A percentile compares a stretch with the other conserved stretches of the same genome.
Conservation (phyloP, 2,888 invertebrate species). For the Entomobrya multifasciata region DNA sequence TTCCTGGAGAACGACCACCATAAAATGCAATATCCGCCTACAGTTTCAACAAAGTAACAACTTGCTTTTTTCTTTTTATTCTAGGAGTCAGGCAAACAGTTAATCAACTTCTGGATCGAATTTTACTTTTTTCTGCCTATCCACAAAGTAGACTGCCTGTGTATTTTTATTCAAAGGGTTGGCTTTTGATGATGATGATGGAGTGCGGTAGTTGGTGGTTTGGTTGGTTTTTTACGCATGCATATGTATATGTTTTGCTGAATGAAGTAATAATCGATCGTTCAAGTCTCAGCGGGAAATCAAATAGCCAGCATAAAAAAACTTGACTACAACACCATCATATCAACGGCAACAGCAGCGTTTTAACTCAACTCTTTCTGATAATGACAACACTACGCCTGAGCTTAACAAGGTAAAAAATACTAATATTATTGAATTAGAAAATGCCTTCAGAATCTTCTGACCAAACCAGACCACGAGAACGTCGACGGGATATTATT, state of each 20-base stretch:
- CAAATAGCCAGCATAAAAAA: neutral
- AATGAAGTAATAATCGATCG: constrained; percentile 40
- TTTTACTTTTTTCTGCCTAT: too few relatives aligned
- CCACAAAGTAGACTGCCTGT: too few relatives aligned
- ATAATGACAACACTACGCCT: neutral
- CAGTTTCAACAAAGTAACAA: too few relatives aligned
- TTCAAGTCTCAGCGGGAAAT: constrained; percentile 19
- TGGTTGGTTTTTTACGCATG: neutral
- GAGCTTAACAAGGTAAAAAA: constrained; percentile 6
- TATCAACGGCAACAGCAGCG: neutral
- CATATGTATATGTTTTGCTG: neutral
- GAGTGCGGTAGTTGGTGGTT: neutral
- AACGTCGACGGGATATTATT: too few relatives aligned
- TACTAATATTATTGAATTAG: too few relatives aligned
- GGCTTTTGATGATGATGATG: neutral
- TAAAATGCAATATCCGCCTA: neutral
- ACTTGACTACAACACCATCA: neutral
- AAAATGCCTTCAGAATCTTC: too few relatives aligned
- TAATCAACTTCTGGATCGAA: too few relatives aligned
- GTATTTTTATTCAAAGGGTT: neutral
- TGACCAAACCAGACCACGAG: too few relatives aligned
- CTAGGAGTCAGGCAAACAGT: too few relatives aligned
- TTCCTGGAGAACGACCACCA: too few relatives aligned
- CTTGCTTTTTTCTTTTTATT: too few relatives aligned
- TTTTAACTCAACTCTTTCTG: neutral